phyloP scores from a whole-genome alignment of 2,113 vertebrate species.

The Aphyosemion australe region DNA sequence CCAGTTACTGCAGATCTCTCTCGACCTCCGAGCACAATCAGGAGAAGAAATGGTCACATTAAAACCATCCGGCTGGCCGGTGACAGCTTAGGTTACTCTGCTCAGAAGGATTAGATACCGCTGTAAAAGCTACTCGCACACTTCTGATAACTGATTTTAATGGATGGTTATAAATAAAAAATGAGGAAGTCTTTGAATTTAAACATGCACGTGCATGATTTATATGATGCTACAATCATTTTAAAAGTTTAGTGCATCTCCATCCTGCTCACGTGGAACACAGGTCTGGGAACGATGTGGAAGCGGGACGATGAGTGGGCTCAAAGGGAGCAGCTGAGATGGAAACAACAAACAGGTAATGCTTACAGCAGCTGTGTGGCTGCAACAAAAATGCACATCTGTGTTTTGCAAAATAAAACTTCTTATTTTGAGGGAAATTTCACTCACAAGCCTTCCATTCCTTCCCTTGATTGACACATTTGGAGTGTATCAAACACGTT shows the following conservation, averaged over 20 bases:
- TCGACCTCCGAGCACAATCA: slow-evolving; percentile 87
- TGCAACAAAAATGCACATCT: background rate
- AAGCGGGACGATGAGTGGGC: slow-evolving; percentile 48
- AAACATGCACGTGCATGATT: slow-evolving; percentile 1
- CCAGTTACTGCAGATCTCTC: slow-evolving; percentile 87
- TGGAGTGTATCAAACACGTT: background rate
- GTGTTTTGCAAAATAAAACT: background rate
- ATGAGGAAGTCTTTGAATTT: background rate
- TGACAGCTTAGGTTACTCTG: slow-evolving; percentile 81
- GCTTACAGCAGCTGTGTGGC: slow-evolving; percentile 68
- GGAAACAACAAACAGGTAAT: slow-evolving; percentile 65
- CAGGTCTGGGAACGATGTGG: background rate
- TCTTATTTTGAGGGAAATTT: background rate
- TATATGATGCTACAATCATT: background rate
- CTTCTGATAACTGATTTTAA: slow-evolving; percentile 8
- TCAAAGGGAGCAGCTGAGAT: slow-evolving; percentile 48
- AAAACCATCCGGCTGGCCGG: slow-evolving; percentile 64
- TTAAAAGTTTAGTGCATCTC: background rate
- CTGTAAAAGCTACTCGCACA: background rate
- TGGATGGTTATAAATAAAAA: background rate
- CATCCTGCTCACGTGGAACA: slow-evolving; percentile 12
- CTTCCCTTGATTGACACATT: background rate
- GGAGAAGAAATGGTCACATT: slow-evolving; percentile 79
- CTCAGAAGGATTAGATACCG: slow-evolving; percentile 64
- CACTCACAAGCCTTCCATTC: background rate